Conservation (phyloP, 2,888 invertebrate genomes). For the Hydrotaea cyrtoneurina region DNA sequence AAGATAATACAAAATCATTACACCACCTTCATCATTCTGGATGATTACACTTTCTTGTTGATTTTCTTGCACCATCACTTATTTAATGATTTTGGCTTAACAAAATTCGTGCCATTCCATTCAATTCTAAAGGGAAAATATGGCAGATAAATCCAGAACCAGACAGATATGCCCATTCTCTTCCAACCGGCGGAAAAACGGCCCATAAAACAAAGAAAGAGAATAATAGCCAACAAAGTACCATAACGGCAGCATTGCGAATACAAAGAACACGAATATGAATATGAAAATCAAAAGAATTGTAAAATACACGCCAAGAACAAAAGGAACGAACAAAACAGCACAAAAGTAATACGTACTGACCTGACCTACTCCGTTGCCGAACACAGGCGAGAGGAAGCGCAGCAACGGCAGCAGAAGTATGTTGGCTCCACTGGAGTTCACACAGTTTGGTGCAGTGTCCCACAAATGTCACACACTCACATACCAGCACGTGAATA, state of each 20-base stretch:
- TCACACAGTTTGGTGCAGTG: conserved; percentile 60
- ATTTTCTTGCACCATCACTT: not conserved
- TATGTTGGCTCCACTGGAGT: conserved; percentile 58
- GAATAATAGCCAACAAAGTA: not conserved
- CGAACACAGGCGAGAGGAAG: conserved; percentile 27
- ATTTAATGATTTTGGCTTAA: conserved; percentile 8
- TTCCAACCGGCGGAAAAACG: not conserved
- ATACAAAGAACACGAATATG: not conserved
- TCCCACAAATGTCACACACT: conserved; percentile 60
- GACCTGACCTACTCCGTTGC: conserved; percentile 64
- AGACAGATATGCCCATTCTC: not conserved
- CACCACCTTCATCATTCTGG: not conserved
- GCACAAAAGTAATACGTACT: conserved; percentile 55
- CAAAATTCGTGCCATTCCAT: not conserved
- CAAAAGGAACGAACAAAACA: not conserved
- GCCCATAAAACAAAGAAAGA: not conserved
- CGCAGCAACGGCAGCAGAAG: conserved; percentile 26
- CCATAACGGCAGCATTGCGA: not conserved
- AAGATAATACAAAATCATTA: not conserved
- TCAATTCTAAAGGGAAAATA: not conserved
- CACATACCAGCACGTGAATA: not conserved
- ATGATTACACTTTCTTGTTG: not conserved
- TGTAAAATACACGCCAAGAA: conserved; percentile 14
- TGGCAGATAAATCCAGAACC: not conserved
- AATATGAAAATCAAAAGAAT: not conserved